Base-by-base conservation (phyloP, 2,113 vertebrate genomes). In the Bubalus kerabau region DNA sequence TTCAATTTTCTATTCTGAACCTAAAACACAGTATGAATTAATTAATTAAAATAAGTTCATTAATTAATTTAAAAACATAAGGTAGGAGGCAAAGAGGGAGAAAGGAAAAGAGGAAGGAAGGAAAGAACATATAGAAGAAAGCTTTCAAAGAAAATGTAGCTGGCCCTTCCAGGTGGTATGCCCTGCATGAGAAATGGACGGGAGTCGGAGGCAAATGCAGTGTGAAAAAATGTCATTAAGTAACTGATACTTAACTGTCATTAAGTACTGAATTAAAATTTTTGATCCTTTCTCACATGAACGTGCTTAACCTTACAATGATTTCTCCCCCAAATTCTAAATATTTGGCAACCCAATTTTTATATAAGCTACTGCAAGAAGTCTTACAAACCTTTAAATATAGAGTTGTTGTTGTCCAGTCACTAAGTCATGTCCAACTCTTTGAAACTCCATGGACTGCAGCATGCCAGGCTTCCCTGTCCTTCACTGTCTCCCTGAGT, bases 41-140 rank as follows among this genome's bases (percentile, higher is more conserved):
- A 74, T 94, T 83, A 60, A 60, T 67, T 88, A 46, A 91, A 96
- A 74, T 40, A 40, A 40, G n/a, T 40, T 74, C 10, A 74, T 74
- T 74, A 0, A 71, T 40, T 71, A 74, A 40, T 74, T 74, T 54
- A 15, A 87, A 62, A 60, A 87, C 32, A 36, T 30, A 90, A 93
- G 32, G 32, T 16, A 56, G 19, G 24, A 64, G 15, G 2, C 23
- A 95, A 28, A 9, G 15, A 96, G 7, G 54, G 24, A 74, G 26
- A 5, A 74, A 91, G 48, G 17, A 76, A 84, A 50, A 40, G 12
- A 78, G 36, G 23, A 36, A 57, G 62, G 5, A 92, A 59, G 32
- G 26, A 59, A 84, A n/a, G 10, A 86, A 76, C 8, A 28, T 62
- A 28, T 2, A 48, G 21, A 86, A 90, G 40, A 82, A 74, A 28